Percentiles rank a stretch among this genome's conserved stretches.
Conservation (phyloP, 30 jellyfish, hydroid and myxozoan genomes). For the Aurelia coerulea region DNA sequence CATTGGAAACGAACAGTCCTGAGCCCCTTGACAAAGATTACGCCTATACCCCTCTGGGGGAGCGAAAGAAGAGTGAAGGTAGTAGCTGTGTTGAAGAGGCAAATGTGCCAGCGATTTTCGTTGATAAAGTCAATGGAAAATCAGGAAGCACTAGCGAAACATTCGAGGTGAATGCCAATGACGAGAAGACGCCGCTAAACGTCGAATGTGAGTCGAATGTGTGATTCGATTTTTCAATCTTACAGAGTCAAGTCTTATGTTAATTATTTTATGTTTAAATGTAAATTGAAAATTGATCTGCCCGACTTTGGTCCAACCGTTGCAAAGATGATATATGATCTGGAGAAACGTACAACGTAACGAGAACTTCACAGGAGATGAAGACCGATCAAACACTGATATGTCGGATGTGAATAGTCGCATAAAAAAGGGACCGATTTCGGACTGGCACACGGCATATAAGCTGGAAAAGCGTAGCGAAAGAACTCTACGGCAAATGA, state of each 20-base stretch:
- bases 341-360: no score
- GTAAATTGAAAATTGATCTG: no score
- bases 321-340: no score
- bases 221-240: not conserved
- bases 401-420: no score
- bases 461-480: no score
- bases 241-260: not conserved
- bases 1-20: conserved; percentile 91
- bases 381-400: no score
- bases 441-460: no score
- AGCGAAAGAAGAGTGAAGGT: conserved; percentile 41
- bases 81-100: conserved; percentile 31
- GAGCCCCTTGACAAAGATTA: conserved; percentile 95
- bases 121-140: conserved; percentile 68
- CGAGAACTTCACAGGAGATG: no score
- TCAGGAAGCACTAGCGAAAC: conserved; percentile 5
- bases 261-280: no score
- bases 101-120: conserved; percentile 37
- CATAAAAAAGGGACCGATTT: no score
- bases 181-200: conserved; percentile 36
- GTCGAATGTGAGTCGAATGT: conserved; percentile 55
- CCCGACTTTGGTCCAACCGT: no score
- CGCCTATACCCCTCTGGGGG: conserved; percentile 81
- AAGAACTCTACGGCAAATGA: no score
- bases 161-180: conserved; percentile 47